Base-by-base conservation (phyloP, 2,113 vertebrate species). In the Rostratula benghalensis region DNA sequence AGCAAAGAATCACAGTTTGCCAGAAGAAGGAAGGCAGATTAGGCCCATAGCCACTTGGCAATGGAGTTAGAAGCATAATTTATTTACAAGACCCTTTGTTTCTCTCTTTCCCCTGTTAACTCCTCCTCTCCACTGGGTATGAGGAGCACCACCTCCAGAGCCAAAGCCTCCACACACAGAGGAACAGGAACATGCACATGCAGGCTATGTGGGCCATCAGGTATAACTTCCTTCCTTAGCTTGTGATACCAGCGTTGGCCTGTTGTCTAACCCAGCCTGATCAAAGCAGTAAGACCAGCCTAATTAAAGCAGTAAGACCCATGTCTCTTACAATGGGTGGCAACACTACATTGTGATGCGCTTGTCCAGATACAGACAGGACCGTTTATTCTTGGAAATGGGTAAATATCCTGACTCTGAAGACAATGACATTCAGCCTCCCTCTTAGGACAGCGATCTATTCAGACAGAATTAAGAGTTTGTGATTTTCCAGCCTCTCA, bases 171-270 rank as follows among this genome's bases (percentile, higher is more conserved):
- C 20, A 30, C 18, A 43, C 20, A 59, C 15, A 21, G 2, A 45
- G 60, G 39, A 69, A 33, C 6, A 27, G 22, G 2, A 9, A 0
- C 24, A 41, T 12, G 13, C 19, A 25, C 0, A 0, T n/a, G 8
- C 2, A 48, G 8, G 11, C 9, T 10, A 15, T 4, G 11, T 13
- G 24, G 12, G 7, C 25, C 25, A 53, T 3, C 8, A 31, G 10
- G 4, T 19, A 2, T 15, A 45, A 28, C 27, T 43, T 8, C 37
- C 15, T 18, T 22, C 7, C 2, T 1, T 2, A 65, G 14, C 51
- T 30, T 48, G 73, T 13, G n/a, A 19, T 9, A 28, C 6, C 22
- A 11, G 9, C 7, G 2, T 7, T n/a, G 37, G 19, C 11, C 19
- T 48, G 10, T 18, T 39, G 45, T 9, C n/a, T 37, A 30, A 27